Evolutionary conservation across 2,888 invertebrate genomes (phyloP).

Genomic region (Callinectes sapidus): DNA sequence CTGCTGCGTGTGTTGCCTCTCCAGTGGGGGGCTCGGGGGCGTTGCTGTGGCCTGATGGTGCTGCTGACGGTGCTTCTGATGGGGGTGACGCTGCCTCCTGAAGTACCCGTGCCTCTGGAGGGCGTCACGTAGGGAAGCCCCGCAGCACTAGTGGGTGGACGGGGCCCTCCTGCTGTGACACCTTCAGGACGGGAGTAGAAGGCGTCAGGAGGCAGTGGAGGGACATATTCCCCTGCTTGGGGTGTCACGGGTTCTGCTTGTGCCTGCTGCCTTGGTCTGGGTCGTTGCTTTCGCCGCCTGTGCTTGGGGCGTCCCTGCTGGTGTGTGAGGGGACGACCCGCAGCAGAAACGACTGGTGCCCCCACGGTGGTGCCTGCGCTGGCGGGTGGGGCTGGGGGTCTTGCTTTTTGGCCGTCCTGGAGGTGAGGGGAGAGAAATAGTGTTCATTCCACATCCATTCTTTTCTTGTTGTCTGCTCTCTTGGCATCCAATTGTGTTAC

Average conservation of each 20-base stretch:
- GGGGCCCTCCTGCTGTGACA: background rate
- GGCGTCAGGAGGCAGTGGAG: slow-evolving; percentile 49
- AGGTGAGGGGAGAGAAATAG: background rate
- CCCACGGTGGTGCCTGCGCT: background rate
- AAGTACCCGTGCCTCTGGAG: background rate
- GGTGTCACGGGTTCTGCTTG: slow-evolving; percentile 29
- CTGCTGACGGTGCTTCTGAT: background rate
- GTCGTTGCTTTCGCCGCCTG: slow-evolving; percentile 48
- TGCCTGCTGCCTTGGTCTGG: background rate
- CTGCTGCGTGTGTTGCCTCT: slow-evolving; percentile 14
- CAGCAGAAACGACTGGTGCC: background rate
- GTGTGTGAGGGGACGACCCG: background rate
- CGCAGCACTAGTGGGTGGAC: slow-evolving; percentile 41
- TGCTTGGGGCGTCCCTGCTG: slow-evolving; percentile 38
- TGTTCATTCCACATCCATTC: background rate
- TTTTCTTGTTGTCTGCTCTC: background rate
- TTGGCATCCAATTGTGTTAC: background rate
- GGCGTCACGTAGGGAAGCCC: slow-evolving; percentile 52
- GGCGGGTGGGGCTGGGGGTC: slow-evolving; percentile 44
- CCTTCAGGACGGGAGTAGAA: background rate
- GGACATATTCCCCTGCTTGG: slow-evolving; percentile 48
- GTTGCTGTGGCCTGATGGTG: background rate
- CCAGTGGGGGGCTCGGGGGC: background rate
- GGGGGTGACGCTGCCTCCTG: background rate
- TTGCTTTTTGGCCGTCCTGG: slow-evolving; percentile 54